phyloP scores from a whole-genome alignment of 2,888 invertebrate genomes.

The Miltochrista miniata region DNA sequence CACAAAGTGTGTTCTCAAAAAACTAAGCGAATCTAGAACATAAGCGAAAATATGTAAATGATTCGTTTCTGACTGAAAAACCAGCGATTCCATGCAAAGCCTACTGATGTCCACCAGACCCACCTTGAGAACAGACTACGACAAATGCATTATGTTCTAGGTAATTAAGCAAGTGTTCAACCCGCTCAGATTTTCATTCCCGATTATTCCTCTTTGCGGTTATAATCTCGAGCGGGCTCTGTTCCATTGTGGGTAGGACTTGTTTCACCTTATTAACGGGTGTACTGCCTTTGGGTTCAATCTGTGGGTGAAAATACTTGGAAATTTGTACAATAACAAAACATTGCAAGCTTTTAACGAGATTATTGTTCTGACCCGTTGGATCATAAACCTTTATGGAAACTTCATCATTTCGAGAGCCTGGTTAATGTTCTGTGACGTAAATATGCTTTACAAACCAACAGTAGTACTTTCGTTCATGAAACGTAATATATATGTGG shows the following conservation, averaged over 20 bases:
- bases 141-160: background rate
- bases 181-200: slow-evolving; percentile 13
- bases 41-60: too few species aligned
- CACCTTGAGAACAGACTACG: too few species aligned
- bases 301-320: slow-evolving; percentile 30
- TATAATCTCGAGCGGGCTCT: slow-evolving; percentile 8
- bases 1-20: too few species aligned
- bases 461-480: too few species aligned
- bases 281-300: slow-evolving; percentile 11
- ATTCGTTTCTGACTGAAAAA: too few species aligned
- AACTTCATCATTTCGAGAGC: too few species aligned
- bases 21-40: too few species aligned
- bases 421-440: too few species aligned
- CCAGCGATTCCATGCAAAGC: too few species aligned
- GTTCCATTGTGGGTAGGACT: slow-evolving; percentile 13
- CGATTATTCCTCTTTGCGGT: slow-evolving; percentile 17
- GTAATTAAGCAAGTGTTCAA: slow-evolving; percentile 17
- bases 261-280: slow-evolving; percentile 19
- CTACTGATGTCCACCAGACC: too few species aligned
- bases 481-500: too few species aligned
- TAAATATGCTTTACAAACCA: too few species aligned
- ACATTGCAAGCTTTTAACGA: slow-evolving; percentile 13
- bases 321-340: slow-evolving; percentile 13
- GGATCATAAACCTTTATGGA: background rate
- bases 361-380: slow-evolving; percentile 9